A percentile compares a stretch with the other conserved stretches of the same genome.
phyloP scores from a whole-genome alignment of 2,113 vertebrate species.

The Pollimyrus isidori region DNA sequence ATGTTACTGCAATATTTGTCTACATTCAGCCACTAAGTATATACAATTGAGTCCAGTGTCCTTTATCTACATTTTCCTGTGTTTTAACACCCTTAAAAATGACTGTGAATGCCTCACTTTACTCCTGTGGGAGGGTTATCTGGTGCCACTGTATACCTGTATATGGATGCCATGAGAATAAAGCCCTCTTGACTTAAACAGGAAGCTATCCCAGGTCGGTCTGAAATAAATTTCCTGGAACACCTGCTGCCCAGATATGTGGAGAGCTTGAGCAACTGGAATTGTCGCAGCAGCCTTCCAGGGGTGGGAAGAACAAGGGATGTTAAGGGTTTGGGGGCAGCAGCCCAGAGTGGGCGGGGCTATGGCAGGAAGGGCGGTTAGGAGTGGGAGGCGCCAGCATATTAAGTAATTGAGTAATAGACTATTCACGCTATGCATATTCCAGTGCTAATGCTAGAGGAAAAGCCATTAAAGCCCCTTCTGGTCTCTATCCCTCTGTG shows the following conservation, averaged over 20 bases:
- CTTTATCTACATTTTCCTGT: neutral
- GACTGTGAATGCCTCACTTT: neutral
- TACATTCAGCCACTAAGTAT: neutral
- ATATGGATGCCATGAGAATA: neutral
- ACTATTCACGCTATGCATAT: conserved; percentile 19
- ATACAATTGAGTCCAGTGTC: neutral
- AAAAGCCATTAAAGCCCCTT: conserved; percentile 32
- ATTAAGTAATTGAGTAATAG: conserved; percentile 18
- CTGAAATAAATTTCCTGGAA: neutral
- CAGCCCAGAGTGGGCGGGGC: neutral
- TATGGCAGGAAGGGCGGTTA: neutral
- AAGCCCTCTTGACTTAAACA: neutral
- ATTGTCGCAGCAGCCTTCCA: neutral
- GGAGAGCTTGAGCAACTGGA: neutral
- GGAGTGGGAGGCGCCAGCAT: conserved; percentile 2
- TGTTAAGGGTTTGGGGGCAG: neutral
- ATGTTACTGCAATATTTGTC: neutral
- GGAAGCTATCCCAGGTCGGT: neutral
- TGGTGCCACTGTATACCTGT: neutral
- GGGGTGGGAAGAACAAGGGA: neutral
- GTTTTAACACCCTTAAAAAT: neutral
- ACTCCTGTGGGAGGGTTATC: neutral
- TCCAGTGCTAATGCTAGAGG: conserved; percentile 38
- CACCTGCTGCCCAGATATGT: neutral
- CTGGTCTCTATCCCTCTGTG: conserved; percentile 22